Evolutionary conservation across 1,140 invertebrate species (phyloP).

Genomic region (Dufourea novaeangliae): DNA sequence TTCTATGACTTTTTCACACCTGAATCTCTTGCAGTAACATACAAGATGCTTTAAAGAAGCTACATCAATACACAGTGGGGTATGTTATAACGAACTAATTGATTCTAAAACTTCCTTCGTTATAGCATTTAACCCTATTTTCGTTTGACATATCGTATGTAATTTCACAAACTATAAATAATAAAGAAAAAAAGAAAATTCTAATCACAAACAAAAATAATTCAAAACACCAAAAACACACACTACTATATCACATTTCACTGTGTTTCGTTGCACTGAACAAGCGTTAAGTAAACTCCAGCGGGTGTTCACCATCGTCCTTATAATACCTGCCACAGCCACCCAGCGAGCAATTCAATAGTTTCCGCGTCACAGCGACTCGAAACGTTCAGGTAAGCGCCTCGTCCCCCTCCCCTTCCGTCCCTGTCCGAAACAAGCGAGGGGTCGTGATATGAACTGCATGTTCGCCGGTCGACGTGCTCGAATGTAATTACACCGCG

Average conservation of each 20-base stretch:
- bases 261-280: background rate
- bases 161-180: too few relatives aligned
- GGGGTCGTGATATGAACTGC: conserved; percentile 13
- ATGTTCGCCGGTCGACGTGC: background rate
- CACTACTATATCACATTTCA: background rate
- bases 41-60: too few relatives aligned
- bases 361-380: background rate
- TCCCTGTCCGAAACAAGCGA: background rate
- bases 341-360: background rate
- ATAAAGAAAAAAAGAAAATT: too few relatives aligned
- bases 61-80: too few relatives aligned
- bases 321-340: background rate
- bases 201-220: too few relatives aligned
- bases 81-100: too few relatives aligned
- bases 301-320: background rate
- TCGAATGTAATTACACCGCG: conserved; percentile 42
- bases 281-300: background rate
- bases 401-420: background rate
- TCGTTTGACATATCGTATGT: too few relatives aligned
- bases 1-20: too few relatives aligned
- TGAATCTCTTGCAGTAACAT: too few relatives aligned
- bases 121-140: too few relatives aligned
- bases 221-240: too few relatives aligned
- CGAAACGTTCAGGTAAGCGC: background rate
- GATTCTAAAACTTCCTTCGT: too few relatives aligned